A percentile compares a stretch with the other conserved stretches of the same genome.
These are phyloP conservation scores for Kryphioiulus occultus DNA, from an alignment of 2,888 invertebrate species.

Conservation along the genomic window DNA sequence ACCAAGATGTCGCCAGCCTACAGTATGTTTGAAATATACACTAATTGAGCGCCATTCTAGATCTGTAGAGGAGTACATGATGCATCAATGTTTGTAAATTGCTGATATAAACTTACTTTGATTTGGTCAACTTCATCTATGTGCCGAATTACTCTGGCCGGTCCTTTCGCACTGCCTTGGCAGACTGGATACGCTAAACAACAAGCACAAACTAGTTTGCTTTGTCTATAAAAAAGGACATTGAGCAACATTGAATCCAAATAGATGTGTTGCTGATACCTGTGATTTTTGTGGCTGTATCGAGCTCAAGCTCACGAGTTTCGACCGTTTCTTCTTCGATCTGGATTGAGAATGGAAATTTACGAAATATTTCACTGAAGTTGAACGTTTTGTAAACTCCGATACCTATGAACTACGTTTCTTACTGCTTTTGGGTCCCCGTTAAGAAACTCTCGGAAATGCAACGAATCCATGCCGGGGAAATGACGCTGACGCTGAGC, in stretches of 20 bases:
- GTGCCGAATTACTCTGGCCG: constrained; percentile 75
- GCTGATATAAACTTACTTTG: constrained; percentile 43
- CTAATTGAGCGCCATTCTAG: no score
- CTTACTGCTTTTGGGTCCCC: constrained; percentile 22
- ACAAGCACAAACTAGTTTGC: background rate
- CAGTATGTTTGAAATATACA: constrained; percentile 44
- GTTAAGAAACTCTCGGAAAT: constrained; percentile 19
- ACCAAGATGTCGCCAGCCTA: constrained; percentile 76
- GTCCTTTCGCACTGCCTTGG: constrained; percentile 72
- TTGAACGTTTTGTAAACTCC: background rate
- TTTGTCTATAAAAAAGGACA: background rate
- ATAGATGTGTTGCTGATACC: background rate
- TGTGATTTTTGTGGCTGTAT: background rate
- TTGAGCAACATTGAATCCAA: background rate
- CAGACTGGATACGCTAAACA: constrained; percentile 70
- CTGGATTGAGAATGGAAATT: background rate
- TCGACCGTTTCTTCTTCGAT: background rate
- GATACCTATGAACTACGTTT: background rate
- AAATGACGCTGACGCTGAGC: constrained; percentile 28
- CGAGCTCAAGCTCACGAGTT: background rate
- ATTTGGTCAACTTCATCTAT: constrained; percentile 71
- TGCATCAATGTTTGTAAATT: background rate
- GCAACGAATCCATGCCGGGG: background rate
- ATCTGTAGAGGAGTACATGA: no score
- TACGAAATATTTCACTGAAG: background rate